Conservation (phyloP, 2,888 invertebrate species). For the Leuctra nigra region DNA sequence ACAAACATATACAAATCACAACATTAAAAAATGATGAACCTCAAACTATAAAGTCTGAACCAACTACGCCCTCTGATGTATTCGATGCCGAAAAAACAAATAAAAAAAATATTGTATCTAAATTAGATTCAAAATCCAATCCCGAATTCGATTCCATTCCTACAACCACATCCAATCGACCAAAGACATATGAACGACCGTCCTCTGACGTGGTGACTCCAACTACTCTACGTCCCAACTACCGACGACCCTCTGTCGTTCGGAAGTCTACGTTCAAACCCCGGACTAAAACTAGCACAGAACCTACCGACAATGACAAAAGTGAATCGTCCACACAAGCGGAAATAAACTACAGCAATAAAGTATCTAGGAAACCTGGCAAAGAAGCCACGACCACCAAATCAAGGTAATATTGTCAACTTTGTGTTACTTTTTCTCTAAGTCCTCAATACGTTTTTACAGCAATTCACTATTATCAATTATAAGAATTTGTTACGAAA, state of each 20-base stretch:
- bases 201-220: too few species aligned
- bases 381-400: constrained; percentile 9
- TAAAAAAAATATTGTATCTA: too few species aligned
- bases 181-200: background rate
- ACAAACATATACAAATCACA: constrained; percentile 15
- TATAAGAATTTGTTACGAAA: too few species aligned
- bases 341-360: background rate
- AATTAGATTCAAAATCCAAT: too few species aligned
- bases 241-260: background rate
- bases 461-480: too few species aligned
- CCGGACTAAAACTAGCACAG: background rate
- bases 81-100: too few species aligned
- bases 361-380: constrained; percentile 3
- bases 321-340: background rate
- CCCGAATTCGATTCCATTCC: background rate
- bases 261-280: constrained; percentile 14
- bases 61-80: background rate
- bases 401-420: constrained; percentile 15
- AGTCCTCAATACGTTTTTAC: too few species aligned
- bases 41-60: background rate
- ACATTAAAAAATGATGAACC: constrained; percentile 10
- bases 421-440: too few species aligned
- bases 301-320: constrained; percentile 14
- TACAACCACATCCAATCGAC: background rate
- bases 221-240: constrained; percentile 4